Evolutionary conservation across 1,140 invertebrate species (phyloP), one percentile per base, ranked within the genome.

Genomic region (Macrobrachium nipponense): DNA sequence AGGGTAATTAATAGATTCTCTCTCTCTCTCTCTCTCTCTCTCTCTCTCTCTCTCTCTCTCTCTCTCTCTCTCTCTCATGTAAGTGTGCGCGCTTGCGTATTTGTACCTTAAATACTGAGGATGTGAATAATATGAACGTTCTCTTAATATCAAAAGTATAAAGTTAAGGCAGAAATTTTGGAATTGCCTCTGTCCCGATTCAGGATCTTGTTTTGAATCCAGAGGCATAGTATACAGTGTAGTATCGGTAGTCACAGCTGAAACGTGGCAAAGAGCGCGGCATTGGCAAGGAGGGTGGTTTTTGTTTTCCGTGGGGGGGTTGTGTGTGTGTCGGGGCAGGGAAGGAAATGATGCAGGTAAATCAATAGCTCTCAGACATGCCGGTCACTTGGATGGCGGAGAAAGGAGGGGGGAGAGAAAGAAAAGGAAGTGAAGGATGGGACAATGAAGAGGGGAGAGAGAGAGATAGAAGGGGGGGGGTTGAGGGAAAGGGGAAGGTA

Each of bases 21-120:
- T 66, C 79, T 66, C n/a, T 80, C 79, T n/a, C 51, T 68, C 27
- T 66, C 79, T 43, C 23, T 44, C 79, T 66, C 36, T 44, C 62
- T 27, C 62, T 66, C 64, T 36, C 27, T 68, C 60, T 44, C 64
- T 51, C 36, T n/a, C 61, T 80, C 79, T n/a, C 27, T 43, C 64
- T 43, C 60, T 64, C 79, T 80, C 79, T 36, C 27, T 72, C 68
- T 20, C 43, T 43, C 68, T 72, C 68, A 36, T 73, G 17, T 27
- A 44, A 5, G 4, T 43, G 12, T 44, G 36, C 70, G 11, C 7
- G 14, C n/a, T 73, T 43, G 36, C 66, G 20, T 70, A 70, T 10
- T 70, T 20, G 20, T n/a, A 70, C n/a, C 11, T 23, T n/a, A 6
- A 70, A 14, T 70, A 70, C n/a, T 70, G 36, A 14, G 20, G 11